Evolutionary conservation across 1,140 invertebrate species (phyloP).

Genomic region (Hirudo medicinalis): DNA sequence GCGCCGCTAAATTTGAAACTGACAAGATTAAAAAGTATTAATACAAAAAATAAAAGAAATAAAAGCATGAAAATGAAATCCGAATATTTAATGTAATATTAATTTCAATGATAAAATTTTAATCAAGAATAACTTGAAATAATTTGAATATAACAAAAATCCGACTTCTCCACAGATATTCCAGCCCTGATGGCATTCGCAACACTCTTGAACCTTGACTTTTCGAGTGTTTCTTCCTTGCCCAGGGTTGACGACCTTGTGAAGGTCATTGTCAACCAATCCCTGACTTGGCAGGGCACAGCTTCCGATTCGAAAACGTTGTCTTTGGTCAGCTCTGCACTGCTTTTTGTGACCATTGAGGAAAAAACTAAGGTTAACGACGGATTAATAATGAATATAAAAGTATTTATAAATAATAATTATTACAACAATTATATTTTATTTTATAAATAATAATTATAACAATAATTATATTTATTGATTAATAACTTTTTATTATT

Average conservation of each 20-base stretch:
- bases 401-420: no score
- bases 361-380: no score
- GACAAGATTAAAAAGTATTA: no score
- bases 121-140: neutral
- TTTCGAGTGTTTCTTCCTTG: constrained; percentile 37
- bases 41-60: no score
- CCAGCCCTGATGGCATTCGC: constrained; percentile 91
- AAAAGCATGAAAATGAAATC: no score
- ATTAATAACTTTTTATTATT: no score
- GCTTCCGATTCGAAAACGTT: constrained; percentile 89
- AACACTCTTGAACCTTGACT: constrained; percentile 68
- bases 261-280: constrained; percentile 95
- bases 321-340: constrained; percentile 47
- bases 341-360: no score
- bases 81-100: neutral
- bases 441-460: no score
- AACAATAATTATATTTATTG: no score
- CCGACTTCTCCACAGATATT: constrained; percentile 76
- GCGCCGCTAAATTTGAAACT: no score
- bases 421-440: no score
- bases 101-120: neutral
- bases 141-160: neutral
- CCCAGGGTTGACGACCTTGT: constrained; percentile 52
- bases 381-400: no score
- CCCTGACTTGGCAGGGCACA: constrained; percentile 82